Base-by-base conservation (phyloP, 2,113 vertebrate genomes). In the Climacteris rufus region DNA sequence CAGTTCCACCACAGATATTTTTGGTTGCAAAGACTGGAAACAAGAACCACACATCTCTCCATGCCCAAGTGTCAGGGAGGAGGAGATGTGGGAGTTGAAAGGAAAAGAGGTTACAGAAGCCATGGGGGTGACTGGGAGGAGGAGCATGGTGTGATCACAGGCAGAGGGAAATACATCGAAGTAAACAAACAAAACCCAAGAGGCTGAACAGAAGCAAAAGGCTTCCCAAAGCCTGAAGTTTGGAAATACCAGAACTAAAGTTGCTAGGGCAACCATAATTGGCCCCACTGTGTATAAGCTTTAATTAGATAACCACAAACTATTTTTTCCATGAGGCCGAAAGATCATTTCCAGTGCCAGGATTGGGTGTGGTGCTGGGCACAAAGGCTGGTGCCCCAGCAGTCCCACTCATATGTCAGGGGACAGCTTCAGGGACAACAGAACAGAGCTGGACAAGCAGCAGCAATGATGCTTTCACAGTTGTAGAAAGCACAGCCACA, bases 221-320 rank as follows among this genome's bases (percentile, higher is more conserved):
- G 3, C 17, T 89, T 93, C 44, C 39, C 7, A 5, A 93, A 93
- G 24, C 39, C 66, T 72, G 16, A 64, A 70, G n/a, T 83, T 86
- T 74, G 30, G 60, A 90, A 95, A 93, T 31, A 74, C 35, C 63
- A 92, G 63, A 90, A 65, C 30, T 72, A 40, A 87, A 90, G 53
- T 83, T 88, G 28, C 57, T 74, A 90, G 49, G 78, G 28, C 40
- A 95, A 87, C 78, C 40, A 72, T 60, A 93, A 90, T 69, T 76
- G 61, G 24, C 20, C 59, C 13, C 54, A 59, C 35, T 64, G 49
- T 44, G 20, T n/a, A 50, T 35, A 83, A 77, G 54, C 85, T 97
- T 90, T 93, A 77, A 92, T 96, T 97, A 94, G 76, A 45, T 47
- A 50, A 77, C 92, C 88, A 90, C 83, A 83, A 74, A 27, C 54